phyloP scores from a whole-genome alignment of 2,888 invertebrate species.

The Leptogaster cylindrica region DNA sequence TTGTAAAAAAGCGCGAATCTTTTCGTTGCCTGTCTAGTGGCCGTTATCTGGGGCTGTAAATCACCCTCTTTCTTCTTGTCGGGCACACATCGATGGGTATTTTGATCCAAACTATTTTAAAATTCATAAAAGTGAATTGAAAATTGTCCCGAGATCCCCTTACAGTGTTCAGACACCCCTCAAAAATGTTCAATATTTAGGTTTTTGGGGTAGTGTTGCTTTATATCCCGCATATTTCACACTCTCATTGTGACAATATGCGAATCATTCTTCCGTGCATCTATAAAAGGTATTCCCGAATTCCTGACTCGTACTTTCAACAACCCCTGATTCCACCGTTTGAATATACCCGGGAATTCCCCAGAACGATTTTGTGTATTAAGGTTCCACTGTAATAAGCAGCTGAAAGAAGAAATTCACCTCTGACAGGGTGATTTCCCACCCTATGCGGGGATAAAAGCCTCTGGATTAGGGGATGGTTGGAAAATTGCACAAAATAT shows the following conservation, averaged over 20 bases:
- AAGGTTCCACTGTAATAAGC: slow-evolving; percentile 44
- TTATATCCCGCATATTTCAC: slow-evolving; percentile 44
- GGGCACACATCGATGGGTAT: slow-evolving; percentile 11
- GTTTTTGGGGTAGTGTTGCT: slow-evolving; percentile 16
- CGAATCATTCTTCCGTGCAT: slow-evolving; percentile 36
- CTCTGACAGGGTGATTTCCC: slow-evolving; percentile 28
- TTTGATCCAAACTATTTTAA: slow-evolving; percentile 41
- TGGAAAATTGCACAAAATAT: slow-evolving; percentile 34
- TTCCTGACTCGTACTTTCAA: slow-evolving; percentile 11
- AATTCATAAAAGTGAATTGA: slow-evolving; percentile 41
- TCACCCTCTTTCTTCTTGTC: slow-evolving; percentile 16
- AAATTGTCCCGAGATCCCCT: slow-evolving; percentile 32
- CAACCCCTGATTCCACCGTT: slow-evolving; percentile 4
- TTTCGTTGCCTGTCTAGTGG: not conserved
- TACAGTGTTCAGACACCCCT: slow-evolving; percentile 14
- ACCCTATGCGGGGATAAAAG: not conserved
- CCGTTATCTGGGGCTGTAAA: slow-evolving; percentile 20
- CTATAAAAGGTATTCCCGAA: slow-evolving; percentile 17
- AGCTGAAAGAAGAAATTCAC: slow-evolving; percentile 40
- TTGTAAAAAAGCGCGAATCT: not conserved
- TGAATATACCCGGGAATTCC: slow-evolving; percentile 5
- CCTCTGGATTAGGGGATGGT: slow-evolving; percentile 11
- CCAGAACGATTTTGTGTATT: slow-evolving; percentile 37
- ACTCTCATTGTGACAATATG: slow-evolving; percentile 45
- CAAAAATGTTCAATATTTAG: slow-evolving; percentile 1